phyloP scores from a whole-genome alignment of 2,888 invertebrate species.

The Acronicta aceris region DNA sequence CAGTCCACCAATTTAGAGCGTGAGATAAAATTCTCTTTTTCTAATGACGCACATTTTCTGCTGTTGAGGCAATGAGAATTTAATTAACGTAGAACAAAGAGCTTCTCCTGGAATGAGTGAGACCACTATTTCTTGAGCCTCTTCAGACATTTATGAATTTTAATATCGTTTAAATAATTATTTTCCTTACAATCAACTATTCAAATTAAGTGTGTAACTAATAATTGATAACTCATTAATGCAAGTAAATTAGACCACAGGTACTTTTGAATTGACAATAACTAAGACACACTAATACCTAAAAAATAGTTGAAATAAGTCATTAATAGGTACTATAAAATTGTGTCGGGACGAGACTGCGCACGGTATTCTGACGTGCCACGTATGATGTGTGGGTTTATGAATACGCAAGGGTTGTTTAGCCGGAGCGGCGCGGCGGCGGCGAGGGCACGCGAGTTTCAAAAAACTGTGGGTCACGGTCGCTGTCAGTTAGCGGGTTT shows the following conservation, averaged over 20 bases:
- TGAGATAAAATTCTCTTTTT: slow-evolving; percentile 70
- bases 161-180: slow-evolving; percentile 24
- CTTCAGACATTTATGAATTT: slow-evolving; percentile 46
- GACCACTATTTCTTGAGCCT: slow-evolving; percentile 48
- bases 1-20: slow-evolving; percentile 71
- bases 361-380: slow-evolving; percentile 21
- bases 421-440: slow-evolving; percentile 58
- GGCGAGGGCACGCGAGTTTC: slow-evolving; percentile 78
- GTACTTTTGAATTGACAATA: no score
- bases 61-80: slow-evolving; percentile 72
- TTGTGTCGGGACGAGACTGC: slow-evolving; percentile 26
- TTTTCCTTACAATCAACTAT: slow-evolving; percentile 4
- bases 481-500: slow-evolving; percentile 75
- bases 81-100: slow-evolving; percentile 74
- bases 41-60: slow-evolving; percentile 64
- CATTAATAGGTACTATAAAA: background rate
- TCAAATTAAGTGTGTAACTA: background rate
- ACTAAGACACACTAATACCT: no score
- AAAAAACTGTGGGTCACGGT: slow-evolving; percentile 76
- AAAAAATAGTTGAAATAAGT: no score
- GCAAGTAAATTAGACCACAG: no score
- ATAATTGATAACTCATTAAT: no score
- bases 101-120: slow-evolving; percentile 45
- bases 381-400: slow-evolving; percentile 73
- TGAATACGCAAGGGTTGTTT: slow-evolving; percentile 86